Evolutionary conservation across 1,140 invertebrate genomes (phyloP), one percentile per base, ranked within the genome.

Genomic region (Homarus americanus): DNA sequence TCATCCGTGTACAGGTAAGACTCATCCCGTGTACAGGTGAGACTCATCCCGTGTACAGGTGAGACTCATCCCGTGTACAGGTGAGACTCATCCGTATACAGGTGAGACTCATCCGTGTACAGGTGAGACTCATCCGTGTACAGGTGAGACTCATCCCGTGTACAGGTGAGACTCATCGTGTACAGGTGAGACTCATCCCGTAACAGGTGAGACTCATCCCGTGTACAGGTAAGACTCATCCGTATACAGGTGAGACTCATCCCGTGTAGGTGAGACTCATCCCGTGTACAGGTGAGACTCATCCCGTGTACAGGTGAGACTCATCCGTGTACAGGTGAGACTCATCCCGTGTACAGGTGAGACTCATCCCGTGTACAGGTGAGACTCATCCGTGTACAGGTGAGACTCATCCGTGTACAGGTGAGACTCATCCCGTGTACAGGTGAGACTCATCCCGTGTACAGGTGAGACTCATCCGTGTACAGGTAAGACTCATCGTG

Each of bases 291-390:
- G 85, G 85, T 87, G 69, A 78, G 84, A 49, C 9, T 2, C 0
- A 4, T 15, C 17, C 10, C 17, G 53, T 49, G 44, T n/a, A n/a
- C n/a, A n/a, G n/a, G n/a, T n/a, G n/a, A 49, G 44, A n/a, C n/a
- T n/a, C n/a, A n/a, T n/a, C n/a, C n/a, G n/a, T n/a, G n/a, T n/a
- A n/a, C n/a, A n/a, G n/a, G n/a, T n/a, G n/a, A n/a, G n/a, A n/a
- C n/a, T n/a, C n/a, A n/a, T n/a, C n/a, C 85, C 10, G 38, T 66
- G 20, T 87, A 87, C 75, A 87, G 85, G 85, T 87, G 69, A 78
- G 84, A 49, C 9, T 2, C 0, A 4, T 15, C 17, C 10, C 17
- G 53, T 49, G 44, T n/a, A n/a, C n/a, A n/a, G n/a, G n/a, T n/a
- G n/a, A 49, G 44, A n/a, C n/a, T n/a, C n/a, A n/a, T n/a, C 85